Evolutionary conservation across 2,797 vertebrate species (phyloP), one percentile per base, ranked within the genome.

Genomic region (Xenopus petersii): DNA sequence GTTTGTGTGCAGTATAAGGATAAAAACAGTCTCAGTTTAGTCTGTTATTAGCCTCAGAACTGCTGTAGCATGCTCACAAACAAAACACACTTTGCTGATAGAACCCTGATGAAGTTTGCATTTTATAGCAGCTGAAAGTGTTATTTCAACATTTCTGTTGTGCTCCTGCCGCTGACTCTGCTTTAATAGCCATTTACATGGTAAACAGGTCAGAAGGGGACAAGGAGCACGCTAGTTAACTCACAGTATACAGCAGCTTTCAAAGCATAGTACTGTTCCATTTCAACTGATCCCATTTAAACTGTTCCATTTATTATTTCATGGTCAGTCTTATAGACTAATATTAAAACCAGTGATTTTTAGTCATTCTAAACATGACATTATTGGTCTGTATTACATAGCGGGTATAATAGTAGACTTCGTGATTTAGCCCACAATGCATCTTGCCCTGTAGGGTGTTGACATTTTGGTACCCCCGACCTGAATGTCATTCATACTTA

Each of bases 81-180:
- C 75, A 76, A 71, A 76, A 62, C 24, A 61, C 61, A 64, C 68
- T 71, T 71, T 71, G 11, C 15, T 51, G 63, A 63, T 66, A 62
- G 61, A 77, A 72, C 62, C 56, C 30, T 77, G 75, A 67, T 64
- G 70, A 72, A 72, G 75, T 77, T 72, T 77, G 75, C 69, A 72
- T 72, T 77, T 77, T 72, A 72, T 67, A 71, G 69, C 75, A 63
- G 70, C 75, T 67, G 70, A 77, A 77, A 72, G 75, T 77, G 75
- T 77, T 72, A 77, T 77, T 67, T 77, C 64, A 68, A 67, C 17
- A 9, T 54, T 72, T 77, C 72, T 72, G 36, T 72, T 72, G 54
- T 49, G 47, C 67, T 67, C 54, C 64, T 47, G 26, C 33, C 58
- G 72, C 70, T 72, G 70, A 72, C 70, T 60, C 68, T 67, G 70